These are phyloP conservation scores for Tetranychus urticae DNA, from an alignment of 1,140 invertebrate genomes.

Conservation along the genomic window DNA sequence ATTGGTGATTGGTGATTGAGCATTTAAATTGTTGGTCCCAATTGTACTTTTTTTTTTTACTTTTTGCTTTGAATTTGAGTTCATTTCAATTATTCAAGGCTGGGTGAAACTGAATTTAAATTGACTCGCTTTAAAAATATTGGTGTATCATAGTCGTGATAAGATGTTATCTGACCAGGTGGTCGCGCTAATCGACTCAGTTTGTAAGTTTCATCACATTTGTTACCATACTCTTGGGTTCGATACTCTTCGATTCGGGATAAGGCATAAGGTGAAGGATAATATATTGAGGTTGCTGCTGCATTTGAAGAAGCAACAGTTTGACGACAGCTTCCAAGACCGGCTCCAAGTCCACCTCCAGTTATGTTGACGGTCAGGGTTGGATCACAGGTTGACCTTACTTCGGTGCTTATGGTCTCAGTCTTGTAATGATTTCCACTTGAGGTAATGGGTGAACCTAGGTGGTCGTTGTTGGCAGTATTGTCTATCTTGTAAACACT, in stretches of 20 bases:
- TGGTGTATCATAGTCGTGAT: neutral
- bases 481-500: neutral
- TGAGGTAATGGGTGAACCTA: no score
- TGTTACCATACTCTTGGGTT: neutral
- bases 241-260: neutral
- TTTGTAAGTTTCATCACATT: neutral
- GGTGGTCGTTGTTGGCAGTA: neutral
- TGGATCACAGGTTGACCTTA: neutral
- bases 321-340: neutral
- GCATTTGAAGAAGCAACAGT: neutral
- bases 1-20: no score
- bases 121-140: neutral
- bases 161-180: neutral
- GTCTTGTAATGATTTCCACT: no score
- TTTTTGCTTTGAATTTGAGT: no score
- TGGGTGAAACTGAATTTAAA: neutral
- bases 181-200: neutral
- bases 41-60: no score
- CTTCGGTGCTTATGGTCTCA: no score
- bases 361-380: neutral
- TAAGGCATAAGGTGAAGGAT: neutral
- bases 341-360: neutral
- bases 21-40: no score
- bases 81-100: no score
- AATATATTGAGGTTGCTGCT: conserved; percentile 1